Evolutionary conservation across 2,888 invertebrate species (phyloP), one percentile per base, ranked within the genome.

Genomic region (Erebia palarica): DNA sequence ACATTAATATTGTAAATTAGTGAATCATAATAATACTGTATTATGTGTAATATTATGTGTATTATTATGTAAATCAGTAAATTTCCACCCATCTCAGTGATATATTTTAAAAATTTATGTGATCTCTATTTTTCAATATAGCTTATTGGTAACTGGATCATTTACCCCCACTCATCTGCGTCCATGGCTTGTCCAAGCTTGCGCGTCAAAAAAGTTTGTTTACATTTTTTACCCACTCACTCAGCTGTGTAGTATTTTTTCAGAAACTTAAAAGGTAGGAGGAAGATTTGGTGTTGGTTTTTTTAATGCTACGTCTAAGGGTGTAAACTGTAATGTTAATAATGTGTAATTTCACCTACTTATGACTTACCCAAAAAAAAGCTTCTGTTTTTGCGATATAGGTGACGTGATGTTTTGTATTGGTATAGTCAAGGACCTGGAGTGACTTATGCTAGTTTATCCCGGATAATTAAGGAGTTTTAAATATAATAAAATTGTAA

Each of bases 181-280:
- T 79, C 81, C 80, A 81, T 77, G 80, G 76, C 78, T 76, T 81
- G 83, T 83, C 82, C 81, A 75, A 82, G 77, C 81, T 71, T 77
- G 79, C 76, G 78, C 70, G 55, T 69, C 75, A 81, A 85, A 83
- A 86, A 83, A 80, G 76, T 73, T 78, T 87, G 88, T 87, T 86
- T 86, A 87, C 82, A 81, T 85, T 86, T 87, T 74, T 87, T 88
- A 80, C 60, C 59, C 57, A 76, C 80, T 80, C 75, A 76, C 80
- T 80, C 84, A 82, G 79, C 84, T 82, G 82, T 78, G 80, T 75
- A 68, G 67, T 73, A 76, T 81, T 85, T 84, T 84, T 77, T 74
- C 21, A 21, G 0, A 21, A 21, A 66, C 58, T 47, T 65, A 64
- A 66, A 68, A 69, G 72, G 64, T 60, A 70, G 66, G 21, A 73